These are phyloP conservation scores for Priocnemis perturbator DNA, from an alignment of 2,888 invertebrate genomes.

Conservation along the genomic window DNA sequence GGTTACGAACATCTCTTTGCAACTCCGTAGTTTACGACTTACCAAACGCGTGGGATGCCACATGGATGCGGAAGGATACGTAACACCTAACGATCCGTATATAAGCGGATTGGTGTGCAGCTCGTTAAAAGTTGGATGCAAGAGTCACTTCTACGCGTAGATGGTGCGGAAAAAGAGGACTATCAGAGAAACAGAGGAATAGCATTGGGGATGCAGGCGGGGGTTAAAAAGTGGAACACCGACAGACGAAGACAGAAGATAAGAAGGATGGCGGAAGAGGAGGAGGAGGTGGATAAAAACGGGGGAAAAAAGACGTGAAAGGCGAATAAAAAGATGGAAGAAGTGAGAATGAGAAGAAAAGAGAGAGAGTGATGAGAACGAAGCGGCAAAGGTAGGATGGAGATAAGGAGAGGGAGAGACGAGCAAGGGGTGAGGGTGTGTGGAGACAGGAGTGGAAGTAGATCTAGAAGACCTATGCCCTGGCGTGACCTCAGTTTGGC, in stretches of 20 bases:
- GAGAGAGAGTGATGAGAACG: too few species aligned
- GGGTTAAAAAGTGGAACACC: conserved; percentile 30
- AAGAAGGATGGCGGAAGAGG: not conserved
- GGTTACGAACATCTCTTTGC: too few species aligned
- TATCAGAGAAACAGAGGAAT: not conserved
- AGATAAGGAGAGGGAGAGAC: conserved; percentile 10
- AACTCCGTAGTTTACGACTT: not conserved
- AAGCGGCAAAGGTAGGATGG: conserved; percentile 2
- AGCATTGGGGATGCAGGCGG: conserved; percentile 3
- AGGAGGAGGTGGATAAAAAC: not conserved
- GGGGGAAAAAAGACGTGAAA: conserved; percentile 2
- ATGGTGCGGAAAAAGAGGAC: conserved; percentile 11
- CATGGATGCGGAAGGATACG: conserved; percentile 24
- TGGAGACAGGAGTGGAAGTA: not conserved
- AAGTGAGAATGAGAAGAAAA: too few species aligned
- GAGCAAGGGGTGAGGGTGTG: conserved; percentile 1
- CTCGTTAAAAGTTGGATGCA: conserved; percentile 54
- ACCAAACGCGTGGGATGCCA: conserved; percentile 15
- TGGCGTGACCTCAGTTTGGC: conserved; percentile 49
- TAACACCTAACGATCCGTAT: conserved; percentile 45
- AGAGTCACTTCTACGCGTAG: conserved; percentile 35
- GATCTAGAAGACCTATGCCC: conserved; percentile 47
- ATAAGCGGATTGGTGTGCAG: conserved; percentile 54
- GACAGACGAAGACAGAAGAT: too few species aligned
- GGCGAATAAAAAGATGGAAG: conserved; percentile 1